Evolutionary conservation across 64 coral and sea anemone species (phyloP), one percentile per base, ranked within the genome.

Genomic region (Astreopora myriophthalma): DNA sequence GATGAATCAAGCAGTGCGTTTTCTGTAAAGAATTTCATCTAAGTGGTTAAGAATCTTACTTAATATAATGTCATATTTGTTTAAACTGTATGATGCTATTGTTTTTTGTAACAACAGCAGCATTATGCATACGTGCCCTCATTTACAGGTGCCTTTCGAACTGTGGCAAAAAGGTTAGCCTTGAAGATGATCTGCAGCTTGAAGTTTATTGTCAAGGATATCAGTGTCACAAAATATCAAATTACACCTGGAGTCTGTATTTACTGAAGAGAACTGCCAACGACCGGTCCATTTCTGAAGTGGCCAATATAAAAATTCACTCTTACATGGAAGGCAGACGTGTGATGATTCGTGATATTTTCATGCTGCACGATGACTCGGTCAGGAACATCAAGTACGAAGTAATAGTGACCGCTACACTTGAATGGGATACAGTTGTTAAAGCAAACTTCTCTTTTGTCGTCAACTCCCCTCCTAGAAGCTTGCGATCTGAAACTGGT

Each of bases 61-160:
- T n/a, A n/a, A n/a, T n/a, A n/a, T n/a, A n/a, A n/a, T n/a, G n/a
- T n/a, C n/a, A n/a, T n/a, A n/a, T n/a, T n/a, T n/a, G n/a, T n/a
- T n/a, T n/a, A n/a, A n/a, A n/a, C n/a, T n/a, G n/a, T n/a, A n/a
- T n/a, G n/a, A n/a, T n/a, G n/a, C n/a, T n/a, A n/a, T n/a, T n/a
- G 12, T 55, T 55, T 55, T 55, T 17, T 46, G 8, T 55, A n/a
- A n/a, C n/a, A n/a, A n/a, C n/a, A n/a, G n/a, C n/a, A n/a, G n/a
- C n/a, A n/a, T n/a, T n/a, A n/a, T n/a, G n/a, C n/a, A 46, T 6
- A 46, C 42, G 10, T 76, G 3, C 58, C 8, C 1, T 52, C 20
- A 49, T 48, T 6, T 26, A 19, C 9, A 91, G 89, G 22, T 92
- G 90, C 61, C 22, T 85, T 1, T 85, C 79, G 62, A 92, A 92